These are phyloP conservation scores for Pangasius djambal DNA, from an alignment of 2,797 vertebrate genomes.

Conservation along the genomic window DNA sequence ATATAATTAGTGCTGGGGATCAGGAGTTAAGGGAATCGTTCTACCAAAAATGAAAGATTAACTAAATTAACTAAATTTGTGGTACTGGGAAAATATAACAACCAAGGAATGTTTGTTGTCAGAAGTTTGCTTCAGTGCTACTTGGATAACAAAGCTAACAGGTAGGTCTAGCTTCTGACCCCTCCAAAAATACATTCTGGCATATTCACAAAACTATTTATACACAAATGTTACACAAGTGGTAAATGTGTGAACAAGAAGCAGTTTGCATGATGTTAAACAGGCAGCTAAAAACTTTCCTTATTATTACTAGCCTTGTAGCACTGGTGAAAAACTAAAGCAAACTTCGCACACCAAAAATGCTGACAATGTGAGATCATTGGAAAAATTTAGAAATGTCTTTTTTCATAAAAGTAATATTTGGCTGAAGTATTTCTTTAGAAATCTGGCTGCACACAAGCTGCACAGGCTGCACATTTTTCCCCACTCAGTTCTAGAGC, in stretches of 20 bases:
- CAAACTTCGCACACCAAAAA: not conserved
- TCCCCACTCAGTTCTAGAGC: conserved; percentile 13
- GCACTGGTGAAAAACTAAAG: not conserved
- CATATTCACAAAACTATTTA: not conserved
- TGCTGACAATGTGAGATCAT: not conserved
- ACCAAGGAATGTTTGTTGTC: not conserved
- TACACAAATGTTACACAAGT: not conserved
- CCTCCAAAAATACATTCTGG: not conserved
- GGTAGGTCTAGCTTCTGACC: not conserved
- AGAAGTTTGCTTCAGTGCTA: not conserved
- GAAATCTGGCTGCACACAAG: not conserved
- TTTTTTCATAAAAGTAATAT: not conserved
- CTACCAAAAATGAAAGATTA: not conserved
- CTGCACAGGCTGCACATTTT: not conserved
- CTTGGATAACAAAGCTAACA: not conserved
- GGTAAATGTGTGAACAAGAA: not conserved
- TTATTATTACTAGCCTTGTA: not conserved
- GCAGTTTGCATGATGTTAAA: not conserved
- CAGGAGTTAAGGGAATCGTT: not conserved
- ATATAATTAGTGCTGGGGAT: not conserved
- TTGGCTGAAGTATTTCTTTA: not conserved
- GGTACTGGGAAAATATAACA: not conserved
- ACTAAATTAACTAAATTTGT: not conserved
- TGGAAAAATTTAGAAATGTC: not conserved
- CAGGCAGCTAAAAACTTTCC: not conserved